Conservation (phyloP, 2,888 invertebrate genomes). For the Anoplius nigerrimus region DNA sequence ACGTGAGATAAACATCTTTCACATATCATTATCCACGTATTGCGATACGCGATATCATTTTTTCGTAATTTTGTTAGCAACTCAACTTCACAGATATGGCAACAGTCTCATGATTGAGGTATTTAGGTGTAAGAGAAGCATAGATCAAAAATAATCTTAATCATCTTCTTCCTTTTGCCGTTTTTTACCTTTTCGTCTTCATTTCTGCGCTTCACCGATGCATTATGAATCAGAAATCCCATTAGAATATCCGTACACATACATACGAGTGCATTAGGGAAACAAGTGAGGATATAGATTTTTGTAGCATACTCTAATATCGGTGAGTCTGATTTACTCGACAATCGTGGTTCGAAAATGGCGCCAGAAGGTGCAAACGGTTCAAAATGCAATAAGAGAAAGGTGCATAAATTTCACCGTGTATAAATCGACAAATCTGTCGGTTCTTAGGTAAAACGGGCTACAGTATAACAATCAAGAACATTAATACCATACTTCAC, state of each 20-base stretch:
- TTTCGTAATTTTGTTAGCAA: no score
- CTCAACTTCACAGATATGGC: no score
- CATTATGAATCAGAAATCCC: slow-evolving; percentile 66
- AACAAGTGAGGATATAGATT: slow-evolving; percentile 65
- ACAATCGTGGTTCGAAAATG: slow-evolving; percentile 48
- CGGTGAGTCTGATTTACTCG: slow-evolving; percentile 62
- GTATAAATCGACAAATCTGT: slow-evolving; percentile 13
- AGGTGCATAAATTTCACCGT: no score
- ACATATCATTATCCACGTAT: no score
- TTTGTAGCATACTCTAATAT: slow-evolving; percentile 67
- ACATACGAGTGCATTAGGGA: slow-evolving; percentile 65
- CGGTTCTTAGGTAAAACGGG: no score
- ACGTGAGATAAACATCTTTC: no score
- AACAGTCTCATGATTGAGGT: no score
- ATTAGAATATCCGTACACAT: slow-evolving; percentile 63
- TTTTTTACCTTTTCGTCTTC: slow-evolving; percentile 24
- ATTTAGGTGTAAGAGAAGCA: no score
- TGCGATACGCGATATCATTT: no score
- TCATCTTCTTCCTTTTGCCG: slow-evolving; percentile 30
- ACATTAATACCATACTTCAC: no score
- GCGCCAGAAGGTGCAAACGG: not conserved
- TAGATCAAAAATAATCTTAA: no score
- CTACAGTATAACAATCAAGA: no score
- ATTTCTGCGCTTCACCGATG: slow-evolving; percentile 38
- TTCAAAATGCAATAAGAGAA: not conserved